Evolutionary conservation across 2,888 invertebrate species (phyloP), one percentile per base, ranked within the genome.

Genomic region (Netelia fuscicornis): DNA sequence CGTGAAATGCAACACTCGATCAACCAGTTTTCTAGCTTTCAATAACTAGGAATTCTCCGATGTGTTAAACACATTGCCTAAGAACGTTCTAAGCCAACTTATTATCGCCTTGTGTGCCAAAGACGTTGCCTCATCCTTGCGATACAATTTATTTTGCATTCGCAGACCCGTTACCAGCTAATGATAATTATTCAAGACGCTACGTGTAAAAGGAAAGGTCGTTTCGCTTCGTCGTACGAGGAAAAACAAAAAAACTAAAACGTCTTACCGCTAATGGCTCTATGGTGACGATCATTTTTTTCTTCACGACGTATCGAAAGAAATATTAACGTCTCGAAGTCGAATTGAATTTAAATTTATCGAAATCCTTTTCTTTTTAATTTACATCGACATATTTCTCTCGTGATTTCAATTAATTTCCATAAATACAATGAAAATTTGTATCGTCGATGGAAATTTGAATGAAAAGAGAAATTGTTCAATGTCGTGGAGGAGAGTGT

Each of bases 21-120:
- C 78, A 25, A 78, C 78, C 72, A 78, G 78, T 78, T 83, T 75
- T 25, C 11, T 52, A 78, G 30, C 83, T 83, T 83, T 83, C 68
- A 62, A 78, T 83, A 78, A 83, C 67, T 78, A 60, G 68, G 60
- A 78, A 74, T 68, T 71, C 74, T 80, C 44, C 67, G 60, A 74
- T 60, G 60, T 20, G 37, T 74, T 65, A 67, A 67, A 48, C 48
- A 23, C n/a, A 71, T 77, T 82, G 71, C 76, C 67, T 65, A 76
- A 77, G 70, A 76, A 76, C 17, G 71, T 44, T 44, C 76, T 17
- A 72, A n/a, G 6, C 44, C 74, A 75, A 68, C 58, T 77, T 77
- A 77, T 82, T 65, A 67, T 68, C 52, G 48, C 13, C 48, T 48
- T 48, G 3, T 48, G 48, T 48, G 48, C 48, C 48, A 13, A 42